A percentile compares a stretch with the other conserved stretches of the same genome.
Evolutionary conservation across 2,888 invertebrate species (phyloP).

Genomic region (Platerodrilus igneus): DNA sequence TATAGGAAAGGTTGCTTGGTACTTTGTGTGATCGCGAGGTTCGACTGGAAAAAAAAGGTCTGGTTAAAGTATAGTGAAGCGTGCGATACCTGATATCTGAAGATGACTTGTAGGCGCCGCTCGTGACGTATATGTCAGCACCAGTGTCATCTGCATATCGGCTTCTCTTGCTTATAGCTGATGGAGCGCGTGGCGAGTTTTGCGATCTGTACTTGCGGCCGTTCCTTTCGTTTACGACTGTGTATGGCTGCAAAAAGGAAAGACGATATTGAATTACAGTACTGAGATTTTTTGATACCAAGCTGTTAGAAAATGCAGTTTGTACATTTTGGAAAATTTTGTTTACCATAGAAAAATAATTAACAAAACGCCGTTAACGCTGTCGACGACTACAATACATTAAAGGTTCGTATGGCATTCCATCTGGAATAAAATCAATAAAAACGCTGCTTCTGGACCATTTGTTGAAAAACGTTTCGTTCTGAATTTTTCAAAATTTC

Average conservation of each 20-base stretch:
- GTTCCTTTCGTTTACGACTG: constrained; percentile 54
- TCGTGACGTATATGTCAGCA: constrained; percentile 81
- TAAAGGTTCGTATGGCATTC: too few species aligned
- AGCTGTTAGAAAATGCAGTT: too few species aligned
- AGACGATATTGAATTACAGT: too few species aligned
- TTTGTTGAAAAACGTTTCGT: too few species aligned
- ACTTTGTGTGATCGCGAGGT: constrained; percentile 48
- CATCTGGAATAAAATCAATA: too few species aligned
- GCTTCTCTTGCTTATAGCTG: constrained; percentile 51
- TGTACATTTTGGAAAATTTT: too few species aligned
- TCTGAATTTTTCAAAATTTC: too few species aligned
- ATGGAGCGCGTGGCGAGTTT: constrained; percentile 47
- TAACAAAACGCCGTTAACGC: too few species aligned
- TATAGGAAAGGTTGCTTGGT: constrained; percentile 56
- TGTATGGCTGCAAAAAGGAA: constrained; percentile 55
- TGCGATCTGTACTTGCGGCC: constrained; percentile 30
- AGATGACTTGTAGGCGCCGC: constrained; percentile 74
- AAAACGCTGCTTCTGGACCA: too few species aligned
- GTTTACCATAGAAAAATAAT: too few species aligned
- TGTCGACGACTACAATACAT: too few species aligned
- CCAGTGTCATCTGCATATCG: constrained; percentile 63
- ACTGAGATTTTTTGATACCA: neutral
- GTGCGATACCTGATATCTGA: constrained; percentile 78
- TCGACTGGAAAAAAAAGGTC: constrained; percentile 43
- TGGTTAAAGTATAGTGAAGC: too few species aligned